phyloP scores from a whole-genome alignment of 64 coral and sea anemone species.

The Stichodactyla mertensii region DNA sequence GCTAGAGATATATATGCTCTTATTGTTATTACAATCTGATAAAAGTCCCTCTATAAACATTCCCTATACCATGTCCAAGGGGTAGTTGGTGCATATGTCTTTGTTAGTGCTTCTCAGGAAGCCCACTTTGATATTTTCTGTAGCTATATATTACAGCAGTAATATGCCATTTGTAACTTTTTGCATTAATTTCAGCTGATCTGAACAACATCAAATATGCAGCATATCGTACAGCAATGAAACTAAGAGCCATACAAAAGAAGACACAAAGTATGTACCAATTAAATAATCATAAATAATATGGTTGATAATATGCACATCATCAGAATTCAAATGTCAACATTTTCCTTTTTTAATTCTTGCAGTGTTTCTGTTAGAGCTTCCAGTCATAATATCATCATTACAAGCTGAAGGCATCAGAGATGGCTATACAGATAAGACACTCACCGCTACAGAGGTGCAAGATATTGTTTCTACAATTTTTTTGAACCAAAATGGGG shows the following conservation, averaged over 20 bases:
- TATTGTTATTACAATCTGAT: too few relatives aligned
- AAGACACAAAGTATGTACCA: constrained; percentile 76
- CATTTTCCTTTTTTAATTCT: too few relatives aligned
- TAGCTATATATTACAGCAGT: too few relatives aligned
- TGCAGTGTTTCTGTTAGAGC: constrained; percentile 72
- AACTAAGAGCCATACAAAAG: constrained; percentile 94
- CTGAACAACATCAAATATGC: constrained; percentile 97
- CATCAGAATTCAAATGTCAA: too few relatives aligned
- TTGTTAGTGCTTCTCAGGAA: too few relatives aligned
- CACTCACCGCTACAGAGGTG: constrained; percentile 51
- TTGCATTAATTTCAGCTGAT: constrained; percentile 35
- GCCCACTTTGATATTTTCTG: too few relatives aligned
- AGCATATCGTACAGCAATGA: constrained; percentile 94
- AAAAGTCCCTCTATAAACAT: too few relatives aligned
- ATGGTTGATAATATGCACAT: too few relatives aligned
- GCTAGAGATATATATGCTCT: too few relatives aligned
- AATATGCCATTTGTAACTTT: neutral
- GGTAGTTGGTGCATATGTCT: too few relatives aligned
- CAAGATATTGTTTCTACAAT: constrained; percentile 52
- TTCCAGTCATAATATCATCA: constrained; percentile 41
- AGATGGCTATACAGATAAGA: constrained; percentile 54
- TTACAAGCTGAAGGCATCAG: constrained; percentile 59
- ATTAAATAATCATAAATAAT: neutral
- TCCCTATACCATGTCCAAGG: too few relatives aligned
- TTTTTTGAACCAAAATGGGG: constrained; percentile 77